Evolutionary conservation across 2,888 invertebrate species (phyloP), one percentile per base, ranked within the genome.

Genomic region (Miltochrista miniata): DNA sequence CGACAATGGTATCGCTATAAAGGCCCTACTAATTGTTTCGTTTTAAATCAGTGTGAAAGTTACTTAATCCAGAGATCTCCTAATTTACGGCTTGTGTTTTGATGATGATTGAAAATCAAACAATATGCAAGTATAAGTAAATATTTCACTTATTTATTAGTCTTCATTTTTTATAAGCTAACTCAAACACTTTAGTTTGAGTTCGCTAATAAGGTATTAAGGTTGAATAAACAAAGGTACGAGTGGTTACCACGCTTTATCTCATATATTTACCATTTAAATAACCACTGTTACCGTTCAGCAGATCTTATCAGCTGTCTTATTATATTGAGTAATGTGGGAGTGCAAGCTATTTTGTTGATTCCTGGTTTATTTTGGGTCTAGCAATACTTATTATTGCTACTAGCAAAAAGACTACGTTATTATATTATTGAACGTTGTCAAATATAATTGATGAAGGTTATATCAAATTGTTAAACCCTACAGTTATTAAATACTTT

Each of bases 1-100:
- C 78, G 79, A 78, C 75, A 76, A 72, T 74, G 70, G 71, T 66
- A 60, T 59, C 62, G 60, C 58, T 36, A 33, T 42, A 54, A 42
- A 56, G 56, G 45, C 57, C 56, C 51, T 64, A 57, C 41, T 29
- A 51, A 54, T 46, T 43, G 51, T 61, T 61, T 51, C 56, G 51
- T 51, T 50, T 41, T 24, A 51, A 56, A 51, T 46, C 59, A 52
- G 50, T 44, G 51, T 49, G 38, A 43, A 48, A 38, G 14, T 36
- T 15, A 14, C 36, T 36, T n/a, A 11, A 9, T 10, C 10, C 36
- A 2, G 36, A 10, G 10, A 14, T 24, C 18, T 24, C 18, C 2
- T 24, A 4, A 24, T 24, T 24, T 24, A 24, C 18, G 18, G 18
- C 18, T 4, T 24, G 5, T 24, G 5, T 24, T 4, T 24, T 24